Evolutionary conservation across 2,888 invertebrate species (phyloP), one percentile per base, ranked within the genome.

Genomic region (Dolomedes plantarius): DNA sequence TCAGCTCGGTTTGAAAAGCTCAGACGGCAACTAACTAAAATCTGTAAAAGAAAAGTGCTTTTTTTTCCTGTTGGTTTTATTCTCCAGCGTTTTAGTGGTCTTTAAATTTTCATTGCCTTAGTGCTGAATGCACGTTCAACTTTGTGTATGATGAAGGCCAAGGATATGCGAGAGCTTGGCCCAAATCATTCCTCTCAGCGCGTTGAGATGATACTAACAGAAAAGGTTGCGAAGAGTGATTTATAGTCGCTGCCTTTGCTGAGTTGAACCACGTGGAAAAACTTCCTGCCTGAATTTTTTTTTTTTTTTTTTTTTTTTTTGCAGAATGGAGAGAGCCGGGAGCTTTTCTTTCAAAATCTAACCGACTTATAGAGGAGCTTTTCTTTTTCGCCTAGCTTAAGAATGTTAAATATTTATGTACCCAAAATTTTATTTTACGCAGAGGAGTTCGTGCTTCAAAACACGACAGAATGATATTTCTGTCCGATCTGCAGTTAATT

Each of bases 201-300:
- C 36, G 29, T 29, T 23, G 19, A 23, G 56, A 23, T 56, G 56
- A 56, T 6, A 2, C 73, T 2, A 23, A 31, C 23, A 36, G 32
- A 62, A 74, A 74, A 16, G 31, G 29, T 28, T 29, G 69, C 36
- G 79, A 16, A 19, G 65, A 72, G 19, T 72, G 79, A 79, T 79
- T 64, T 65, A 65, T 23, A 19, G 36, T 29, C 27, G 23, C 27
- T 39, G 71, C 71, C 46, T 29, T 62, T 11, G 28, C 9, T 79
- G 79, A 79, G n/a, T 28, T 19, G 72, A 72, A 65, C 29, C 79
- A 79, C 79, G 72, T 79, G 79, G 79, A 72, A 72, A 23, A 72
- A 79, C 79, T 79, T 79, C 72, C 79, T 69, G 77, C 56, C 29
- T 11, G 28, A 16, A 27, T 32, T 50, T 68, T 67, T 64, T 64